Conservation (phyloP, 1,140 invertebrate genomes). For the silkworm (Bombyx mori) region DNA sequence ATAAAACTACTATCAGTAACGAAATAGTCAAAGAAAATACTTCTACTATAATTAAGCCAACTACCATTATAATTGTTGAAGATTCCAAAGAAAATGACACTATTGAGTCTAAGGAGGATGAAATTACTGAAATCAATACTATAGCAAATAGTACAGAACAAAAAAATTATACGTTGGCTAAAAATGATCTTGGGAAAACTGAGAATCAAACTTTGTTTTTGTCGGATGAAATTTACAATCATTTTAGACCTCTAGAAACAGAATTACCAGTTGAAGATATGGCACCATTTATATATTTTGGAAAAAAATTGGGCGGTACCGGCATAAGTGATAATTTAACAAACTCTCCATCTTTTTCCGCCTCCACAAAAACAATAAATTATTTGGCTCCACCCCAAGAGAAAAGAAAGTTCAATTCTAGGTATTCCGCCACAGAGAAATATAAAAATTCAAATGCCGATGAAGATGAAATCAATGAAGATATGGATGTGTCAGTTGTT, state of each 20-base stretch:
- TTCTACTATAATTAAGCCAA: conserved; percentile 25
- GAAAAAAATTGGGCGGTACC: conserved; percentile 73
- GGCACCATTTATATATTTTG: conserved; percentile 80
- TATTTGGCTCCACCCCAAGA: conserved; percentile 64
- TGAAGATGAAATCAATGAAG: conserved; percentile 69
- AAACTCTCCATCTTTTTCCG: conserved; percentile 56
- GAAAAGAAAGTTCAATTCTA: conserved; percentile 68
- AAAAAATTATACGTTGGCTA: conserved; percentile 40
- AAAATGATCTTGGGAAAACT: conserved; percentile 52
- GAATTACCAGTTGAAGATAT: conserved; percentile 77
- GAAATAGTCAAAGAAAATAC: conserved; percentile 40
- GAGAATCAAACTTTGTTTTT: conserved; percentile 69
- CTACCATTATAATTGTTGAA: conserved; percentile 21
- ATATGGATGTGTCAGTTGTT: conserved; percentile 70
- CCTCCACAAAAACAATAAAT: conserved; percentile 69
- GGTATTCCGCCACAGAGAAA: conserved; percentile 65
- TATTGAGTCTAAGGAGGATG: conserved; percentile 26
- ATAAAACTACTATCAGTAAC: conserved; percentile 32
- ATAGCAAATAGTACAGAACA: conserved; percentile 47
- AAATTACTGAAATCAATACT: conserved; percentile 43
- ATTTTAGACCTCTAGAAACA: conserved; percentile 74
- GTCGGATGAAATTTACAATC: conserved; percentile 75
- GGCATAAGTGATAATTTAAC: conserved; percentile 59
- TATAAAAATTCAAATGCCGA: conserved; percentile 56
- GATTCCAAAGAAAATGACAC: conserved; percentile 25